Percentiles rank a stretch among this genome's conserved stretches.
Evolutionary conservation across 2,113 vertebrate species (phyloP).

Genomic region (Gila orcuttii): DNA sequence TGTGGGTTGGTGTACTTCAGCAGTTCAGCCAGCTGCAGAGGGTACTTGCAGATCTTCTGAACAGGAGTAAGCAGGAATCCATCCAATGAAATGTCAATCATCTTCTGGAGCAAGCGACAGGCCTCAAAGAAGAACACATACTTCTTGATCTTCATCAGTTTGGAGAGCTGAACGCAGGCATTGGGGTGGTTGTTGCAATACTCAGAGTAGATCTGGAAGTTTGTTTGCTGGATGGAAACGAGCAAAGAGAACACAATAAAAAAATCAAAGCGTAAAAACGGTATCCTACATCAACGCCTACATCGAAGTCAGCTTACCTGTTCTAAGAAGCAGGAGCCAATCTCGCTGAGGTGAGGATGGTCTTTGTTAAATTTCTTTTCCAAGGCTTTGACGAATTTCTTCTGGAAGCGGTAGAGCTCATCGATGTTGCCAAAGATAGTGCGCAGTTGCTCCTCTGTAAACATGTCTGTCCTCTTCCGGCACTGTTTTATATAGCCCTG

Average conservation of each 20-base stretch:
- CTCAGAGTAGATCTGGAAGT: conserved; percentile 98
- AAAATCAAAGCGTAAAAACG: neutral
- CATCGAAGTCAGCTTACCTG: conserved; percentile 78
- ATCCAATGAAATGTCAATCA: conserved; percentile 95
- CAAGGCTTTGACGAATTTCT: conserved; percentile 88
- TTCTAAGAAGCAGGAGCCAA: conserved; percentile 94
- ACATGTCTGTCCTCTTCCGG: conserved; percentile 92
- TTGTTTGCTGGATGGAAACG: conserved; percentile 83
- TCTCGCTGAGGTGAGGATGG: conserved; percentile 89
- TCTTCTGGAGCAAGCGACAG: conserved; percentile 92
- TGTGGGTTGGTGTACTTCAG: conserved; percentile 96
- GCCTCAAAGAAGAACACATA: conserved; percentile 97
- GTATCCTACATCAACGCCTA: neutral
- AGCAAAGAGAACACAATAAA: neutral
- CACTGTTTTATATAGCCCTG: conserved; percentile 97
- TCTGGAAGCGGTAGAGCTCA: conserved; percentile 94
- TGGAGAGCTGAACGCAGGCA: conserved; percentile 89
- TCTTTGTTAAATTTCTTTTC: conserved; percentile 93
- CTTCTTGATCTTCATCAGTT: conserved; percentile 91
- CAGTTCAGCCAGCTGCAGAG: conserved; percentile 90
- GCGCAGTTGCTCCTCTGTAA: conserved; percentile 89
- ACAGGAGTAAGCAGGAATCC: conserved; percentile 94
- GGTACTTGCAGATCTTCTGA: conserved; percentile 99
- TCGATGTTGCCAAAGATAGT: conserved; percentile 95
- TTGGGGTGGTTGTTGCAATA: conserved; percentile 99